Evolutionary conservation across 2,113 vertebrate genomes (phyloP), one percentile per base, ranked within the genome.

Genomic region (Dendropsophus ebraccatus): DNA sequence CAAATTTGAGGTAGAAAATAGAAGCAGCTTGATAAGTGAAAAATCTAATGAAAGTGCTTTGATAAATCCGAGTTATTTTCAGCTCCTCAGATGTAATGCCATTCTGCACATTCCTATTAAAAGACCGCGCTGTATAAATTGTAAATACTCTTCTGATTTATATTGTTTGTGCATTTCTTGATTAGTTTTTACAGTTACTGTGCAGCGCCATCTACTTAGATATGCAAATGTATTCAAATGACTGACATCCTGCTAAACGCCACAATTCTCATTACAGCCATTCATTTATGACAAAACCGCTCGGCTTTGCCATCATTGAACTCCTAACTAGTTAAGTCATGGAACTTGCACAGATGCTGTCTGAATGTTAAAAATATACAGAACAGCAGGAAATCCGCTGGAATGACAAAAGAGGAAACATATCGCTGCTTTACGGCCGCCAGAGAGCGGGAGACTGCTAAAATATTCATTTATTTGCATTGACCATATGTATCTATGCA

Each of bases 201-300:
- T 86, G 84, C 65, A 56, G 50, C 58, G 60, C 52, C 19, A 47
- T 50, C 65, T 81, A 73, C 65, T 86, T 74, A 81, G 79, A 50
- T 86, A 86, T 86, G 77, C 85, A 86, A 81, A 86, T 86, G 58
- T 81, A 86, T 86, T 86, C 78, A 86, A 86, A 86, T 86, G 78
- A 86, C 67, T 86, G 77, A 74, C 85, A 86, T 86, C 77, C 85
- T 81, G 85, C 77, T 86, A 81, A 86, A 86, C 85, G 41, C 67
- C 78, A 81, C 77, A 60, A 86, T 86, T 81, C 85, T 86, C 85
- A 86, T 86, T 86, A 86, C 77, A 81, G 60, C 77, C 52, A 86
- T 86, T 80, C 85, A 86, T 86, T 81, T 81, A 86, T 86, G 85
- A 86, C 85, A 86, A 86, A 86, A 86, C 37, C 47, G 54, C 32